Conservation (phyloP, 2,888 invertebrate genomes). For the Drosophila algonquin region DNA sequence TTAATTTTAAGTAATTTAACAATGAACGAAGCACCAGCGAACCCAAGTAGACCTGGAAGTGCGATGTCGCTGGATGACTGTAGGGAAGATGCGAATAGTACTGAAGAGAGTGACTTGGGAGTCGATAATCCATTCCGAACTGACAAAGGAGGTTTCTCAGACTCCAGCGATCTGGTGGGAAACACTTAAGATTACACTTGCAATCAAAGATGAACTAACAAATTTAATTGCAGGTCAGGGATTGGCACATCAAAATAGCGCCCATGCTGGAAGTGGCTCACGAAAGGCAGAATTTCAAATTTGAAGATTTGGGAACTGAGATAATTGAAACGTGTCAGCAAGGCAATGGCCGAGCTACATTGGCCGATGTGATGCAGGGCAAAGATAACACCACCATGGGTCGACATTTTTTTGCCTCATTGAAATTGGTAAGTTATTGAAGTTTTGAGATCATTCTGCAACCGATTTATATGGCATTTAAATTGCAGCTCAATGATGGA, state of each 20-base stretch:
- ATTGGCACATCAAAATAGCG: conserved; percentile 81
- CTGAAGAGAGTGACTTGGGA: not conserved
- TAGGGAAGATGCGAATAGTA: not conserved
- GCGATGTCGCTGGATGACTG: too few relatives aligned
- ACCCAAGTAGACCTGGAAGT: too few relatives aligned
- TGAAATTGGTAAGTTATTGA: conserved; percentile 72
- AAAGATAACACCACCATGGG: conserved; percentile 71
- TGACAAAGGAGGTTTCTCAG: not conserved
- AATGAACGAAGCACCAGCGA: conserved; percentile 7
- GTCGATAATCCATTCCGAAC: not conserved
- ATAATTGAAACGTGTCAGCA: conserved; percentile 73
- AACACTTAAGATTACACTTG: not conserved
- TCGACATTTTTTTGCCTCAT: conserved; percentile 78
- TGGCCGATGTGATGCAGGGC: conserved; percentile 73
- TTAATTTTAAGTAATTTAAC: not conserved
- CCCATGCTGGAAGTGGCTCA: conserved; percentile 80
- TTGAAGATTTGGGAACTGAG: conserved; percentile 79
- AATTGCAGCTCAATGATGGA: conserved; percentile 72
- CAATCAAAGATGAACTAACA: not conserved
- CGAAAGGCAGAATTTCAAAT: conserved; percentile 81
- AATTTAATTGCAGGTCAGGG: conserved; percentile 67
- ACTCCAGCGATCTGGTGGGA: conserved; percentile 16
- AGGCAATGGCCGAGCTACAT: conserved; percentile 47
- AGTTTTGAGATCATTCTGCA: not conserved
- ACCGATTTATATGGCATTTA: not conserved